Evolutionary conservation across 2,888 invertebrate genomes (phyloP).

Genomic region (Prionchulus punctatus): DNA sequence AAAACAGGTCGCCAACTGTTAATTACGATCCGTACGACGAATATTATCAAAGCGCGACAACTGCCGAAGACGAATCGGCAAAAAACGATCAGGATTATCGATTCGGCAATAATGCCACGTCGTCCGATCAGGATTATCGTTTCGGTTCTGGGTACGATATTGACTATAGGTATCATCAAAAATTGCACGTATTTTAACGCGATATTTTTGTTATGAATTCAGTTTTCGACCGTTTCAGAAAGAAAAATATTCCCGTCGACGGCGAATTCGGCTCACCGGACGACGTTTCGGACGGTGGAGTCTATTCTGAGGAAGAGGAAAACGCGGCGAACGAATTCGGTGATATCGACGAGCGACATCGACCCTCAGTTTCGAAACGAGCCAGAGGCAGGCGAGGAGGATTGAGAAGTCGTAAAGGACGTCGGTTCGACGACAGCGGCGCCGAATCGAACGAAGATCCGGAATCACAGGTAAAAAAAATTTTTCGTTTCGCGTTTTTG

Average conservation of each 20-base stretch:
- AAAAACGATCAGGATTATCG: neutral
- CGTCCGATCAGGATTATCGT: slow-evolving; percentile 1
- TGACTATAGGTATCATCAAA: neutral
- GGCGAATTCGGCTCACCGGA: no score
- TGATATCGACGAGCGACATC: slow-evolving; percentile 9
- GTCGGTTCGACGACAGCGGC: neutral
- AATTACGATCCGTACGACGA: slow-evolving; percentile 8
- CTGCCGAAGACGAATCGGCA: neutral
- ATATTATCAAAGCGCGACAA: slow-evolving; percentile 6
- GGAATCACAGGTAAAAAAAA: neutral
- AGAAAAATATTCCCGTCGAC: no score
- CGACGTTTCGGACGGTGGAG: neutral
- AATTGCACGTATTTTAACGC: no score
- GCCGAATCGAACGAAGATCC: neutral
- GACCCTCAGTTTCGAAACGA: neutral
- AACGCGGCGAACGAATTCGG: slow-evolving; percentile 8
- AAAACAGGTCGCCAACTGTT: slow-evolving; percentile 6
- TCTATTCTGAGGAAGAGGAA: neutral
- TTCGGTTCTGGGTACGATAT: neutral
- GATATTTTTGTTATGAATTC: no score
- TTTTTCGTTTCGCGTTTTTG: no score
- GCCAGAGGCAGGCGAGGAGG: no score
- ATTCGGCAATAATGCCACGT: neutral
- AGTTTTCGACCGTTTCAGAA: no score
- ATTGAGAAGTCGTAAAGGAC: neutral